These are phyloP conservation scores for Carettochelys insculpta DNA, from an alignment of 2,113 vertebrate genomes.

Conservation along the genomic window DNA sequence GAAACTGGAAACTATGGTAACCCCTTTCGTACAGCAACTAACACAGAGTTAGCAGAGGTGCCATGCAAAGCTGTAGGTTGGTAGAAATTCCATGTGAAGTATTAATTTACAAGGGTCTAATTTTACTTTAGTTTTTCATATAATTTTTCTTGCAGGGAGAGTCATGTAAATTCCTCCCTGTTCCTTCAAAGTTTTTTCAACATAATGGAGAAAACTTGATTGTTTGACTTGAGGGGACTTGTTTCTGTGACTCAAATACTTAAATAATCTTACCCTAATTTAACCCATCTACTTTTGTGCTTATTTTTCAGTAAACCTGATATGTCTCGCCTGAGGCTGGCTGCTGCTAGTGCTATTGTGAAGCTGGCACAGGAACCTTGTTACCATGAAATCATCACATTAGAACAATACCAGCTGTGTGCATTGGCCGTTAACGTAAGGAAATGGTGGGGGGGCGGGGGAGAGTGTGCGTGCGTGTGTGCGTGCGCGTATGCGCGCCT, in stretches of 20 bases:
- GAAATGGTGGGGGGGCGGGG: neutral
- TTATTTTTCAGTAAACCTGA: constrained; percentile 92
- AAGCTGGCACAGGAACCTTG: constrained; percentile 97
- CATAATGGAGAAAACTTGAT: neutral
- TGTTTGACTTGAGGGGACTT: neutral
- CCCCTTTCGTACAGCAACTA: neutral
- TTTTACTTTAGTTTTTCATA: neutral
- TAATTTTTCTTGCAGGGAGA: neutral
- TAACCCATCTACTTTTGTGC: constrained; percentile 10
- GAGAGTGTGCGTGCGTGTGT: neutral
- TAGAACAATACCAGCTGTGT: constrained; percentile 98
- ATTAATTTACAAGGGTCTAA: neutral
- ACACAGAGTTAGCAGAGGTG: neutral
- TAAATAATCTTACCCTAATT: neutral
- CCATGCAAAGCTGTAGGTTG: neutral
- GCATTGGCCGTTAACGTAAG: constrained; percentile 97
- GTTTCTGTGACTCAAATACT: neutral
- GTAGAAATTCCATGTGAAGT: neutral
- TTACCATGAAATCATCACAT: constrained; percentile 98
- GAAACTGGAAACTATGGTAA: neutral
- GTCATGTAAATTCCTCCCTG: neutral
- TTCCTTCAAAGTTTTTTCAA: neutral
- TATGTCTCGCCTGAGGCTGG: constrained; percentile 95
- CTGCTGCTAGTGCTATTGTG: constrained; percentile 93
- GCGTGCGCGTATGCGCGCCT: neutral